A percentile compares a stretch with the other conserved stretches of the same genome.
Conservation (phyloP, 2,888 invertebrate genomes). For the Coleophora deauratella region DNA sequence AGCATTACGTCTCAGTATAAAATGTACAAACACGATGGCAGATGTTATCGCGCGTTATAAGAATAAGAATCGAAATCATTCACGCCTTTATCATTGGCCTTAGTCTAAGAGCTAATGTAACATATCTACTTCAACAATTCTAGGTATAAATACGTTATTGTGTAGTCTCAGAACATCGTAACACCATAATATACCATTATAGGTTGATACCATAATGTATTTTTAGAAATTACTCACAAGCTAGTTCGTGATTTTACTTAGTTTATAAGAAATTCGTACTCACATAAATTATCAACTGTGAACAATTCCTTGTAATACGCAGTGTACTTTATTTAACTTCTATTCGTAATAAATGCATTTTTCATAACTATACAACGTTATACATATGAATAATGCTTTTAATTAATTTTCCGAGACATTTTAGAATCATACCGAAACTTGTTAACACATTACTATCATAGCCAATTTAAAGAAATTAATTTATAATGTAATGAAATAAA, state of each 20-base stretch:
- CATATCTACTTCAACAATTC: slow-evolving; percentile 57
- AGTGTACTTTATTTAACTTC: slow-evolving; percentile 24
- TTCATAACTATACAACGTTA: slow-evolving; percentile 15
- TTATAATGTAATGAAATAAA: background rate
- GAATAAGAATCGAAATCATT: slow-evolving; percentile 1
- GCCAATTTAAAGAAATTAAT: slow-evolving; percentile 5
- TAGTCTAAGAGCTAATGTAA: slow-evolving; percentile 52
- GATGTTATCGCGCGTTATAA: background rate
- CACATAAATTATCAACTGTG: slow-evolving; percentile 40
- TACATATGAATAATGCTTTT: slow-evolving; percentile 17
- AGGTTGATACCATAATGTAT: slow-evolving; percentile 1
- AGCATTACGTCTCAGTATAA: background rate
- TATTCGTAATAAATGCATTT: slow-evolving; percentile 42
- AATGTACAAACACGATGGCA: background rate
- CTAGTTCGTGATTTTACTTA: slow-evolving; percentile 31
- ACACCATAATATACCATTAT: slow-evolving; percentile 24
- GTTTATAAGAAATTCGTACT: slow-evolving; percentile 51
- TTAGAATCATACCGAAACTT: background rate
- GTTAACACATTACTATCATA: slow-evolving; percentile 3
- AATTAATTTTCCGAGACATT: background rate
- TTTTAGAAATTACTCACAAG: slow-evolving; percentile 23
- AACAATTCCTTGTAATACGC: slow-evolving; percentile 62
- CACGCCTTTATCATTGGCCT: slow-evolving; percentile 16
- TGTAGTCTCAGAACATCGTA: slow-evolving; percentile 45
- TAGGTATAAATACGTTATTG: slow-evolving; percentile 36